These are phyloP conservation scores for Crocodylus rhombifer DNA, from an alignment of 2,797 vertebrate species.

Conservation along the genomic window DNA sequence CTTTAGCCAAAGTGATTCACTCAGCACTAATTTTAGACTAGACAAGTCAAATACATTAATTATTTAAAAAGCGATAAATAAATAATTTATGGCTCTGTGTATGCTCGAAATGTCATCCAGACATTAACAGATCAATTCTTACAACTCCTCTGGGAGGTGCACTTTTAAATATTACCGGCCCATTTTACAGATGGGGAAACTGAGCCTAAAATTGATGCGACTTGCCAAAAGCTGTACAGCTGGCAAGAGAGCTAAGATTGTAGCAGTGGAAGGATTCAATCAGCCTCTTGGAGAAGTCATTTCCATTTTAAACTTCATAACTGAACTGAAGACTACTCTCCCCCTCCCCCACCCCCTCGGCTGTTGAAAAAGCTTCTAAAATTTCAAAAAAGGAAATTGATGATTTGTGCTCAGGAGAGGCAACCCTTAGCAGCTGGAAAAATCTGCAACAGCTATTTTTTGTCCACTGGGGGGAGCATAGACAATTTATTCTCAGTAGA, in stretches of 20 bases:
- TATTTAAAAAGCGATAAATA: neutral
- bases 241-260: neutral
- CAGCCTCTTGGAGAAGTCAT: too few species aligned
- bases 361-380: neutral
- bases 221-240: neutral
- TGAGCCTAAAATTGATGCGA: neutral
- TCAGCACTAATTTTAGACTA: neutral
- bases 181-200: neutral
- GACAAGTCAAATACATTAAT: neutral
- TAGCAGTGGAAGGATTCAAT: fast-evolving
- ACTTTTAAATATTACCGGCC: neutral
- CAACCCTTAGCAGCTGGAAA: neutral
- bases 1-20: neutral
- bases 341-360: too few species aligned
- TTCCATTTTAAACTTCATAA: too few species aligned
- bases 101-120: neutral
- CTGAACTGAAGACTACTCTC: too few species aligned
- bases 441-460: neutral
- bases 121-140: neutral
- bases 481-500: neutral
- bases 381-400: neutral
- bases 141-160: neutral
- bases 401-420: neutral
- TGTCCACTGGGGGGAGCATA: constrained; percentile 16
- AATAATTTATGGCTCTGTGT: fast-evolving